These are phyloP conservation scores for Eriocheir sinensis DNA, from an alignment of 1,140 invertebrate genomes.

Conservation along the genomic window DNA sequence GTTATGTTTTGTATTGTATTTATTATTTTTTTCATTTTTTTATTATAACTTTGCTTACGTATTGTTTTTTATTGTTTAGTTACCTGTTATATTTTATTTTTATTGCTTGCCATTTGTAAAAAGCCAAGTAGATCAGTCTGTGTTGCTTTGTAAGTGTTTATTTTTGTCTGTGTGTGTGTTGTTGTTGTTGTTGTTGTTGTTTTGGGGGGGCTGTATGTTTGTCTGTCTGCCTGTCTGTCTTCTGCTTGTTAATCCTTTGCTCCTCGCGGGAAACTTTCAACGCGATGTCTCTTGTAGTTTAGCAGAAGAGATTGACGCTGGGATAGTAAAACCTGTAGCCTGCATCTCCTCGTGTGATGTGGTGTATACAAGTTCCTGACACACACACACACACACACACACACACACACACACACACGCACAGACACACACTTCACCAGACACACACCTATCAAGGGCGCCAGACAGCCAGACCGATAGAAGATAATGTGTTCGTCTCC, in stretches of 20 bases:
- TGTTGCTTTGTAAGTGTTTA: not conserved
- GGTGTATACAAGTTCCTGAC: too few species aligned
- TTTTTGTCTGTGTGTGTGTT: not conserved
- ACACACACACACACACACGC: not conserved
- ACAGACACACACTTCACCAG: not conserved
- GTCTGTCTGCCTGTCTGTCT: not conserved
- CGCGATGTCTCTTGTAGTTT: not conserved
- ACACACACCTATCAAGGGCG: not conserved
- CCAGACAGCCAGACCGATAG: not conserved
- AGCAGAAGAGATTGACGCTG: not conserved
- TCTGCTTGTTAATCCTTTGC: not conserved
- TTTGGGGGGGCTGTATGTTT: not conserved
- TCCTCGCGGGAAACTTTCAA: not conserved
- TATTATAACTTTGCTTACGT: too few species aligned
- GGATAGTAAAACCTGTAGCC: not conserved
- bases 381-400: not conserved
- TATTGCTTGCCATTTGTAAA: too few species aligned
- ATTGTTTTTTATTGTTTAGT: too few species aligned
- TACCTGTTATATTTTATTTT: too few species aligned
- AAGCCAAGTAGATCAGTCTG: not conserved
- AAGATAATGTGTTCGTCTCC: too few species aligned
- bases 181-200: too few species aligned
- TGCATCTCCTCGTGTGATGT: too few species aligned
- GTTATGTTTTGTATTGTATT: too few species aligned
- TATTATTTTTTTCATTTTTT: too few species aligned